Evolutionary conservation across 2,113 vertebrate genomes (phyloP).

Genomic region (Vicugna pacos): DNA sequence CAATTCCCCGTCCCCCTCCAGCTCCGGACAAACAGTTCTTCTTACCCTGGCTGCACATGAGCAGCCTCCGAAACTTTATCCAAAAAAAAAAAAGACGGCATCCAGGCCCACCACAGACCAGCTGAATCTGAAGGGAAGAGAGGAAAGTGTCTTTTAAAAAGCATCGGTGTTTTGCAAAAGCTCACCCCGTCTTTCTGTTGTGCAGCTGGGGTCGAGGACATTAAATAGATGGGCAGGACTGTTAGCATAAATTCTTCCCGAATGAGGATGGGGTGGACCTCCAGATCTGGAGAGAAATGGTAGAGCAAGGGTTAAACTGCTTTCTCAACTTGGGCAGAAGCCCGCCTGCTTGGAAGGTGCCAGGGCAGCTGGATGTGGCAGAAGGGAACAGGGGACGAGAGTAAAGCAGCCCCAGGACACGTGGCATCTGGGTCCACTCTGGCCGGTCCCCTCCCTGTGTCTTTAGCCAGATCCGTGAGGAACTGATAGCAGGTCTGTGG

Average conservation of each 20-base stretch:
- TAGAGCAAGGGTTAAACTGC: too few species aligned
- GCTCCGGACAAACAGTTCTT: neutral
- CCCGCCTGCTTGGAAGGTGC: neutral
- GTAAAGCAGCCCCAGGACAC: fast-evolving
- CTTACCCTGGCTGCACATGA: neutral
- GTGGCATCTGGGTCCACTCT: fast-evolving
- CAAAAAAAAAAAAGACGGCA: neutral
- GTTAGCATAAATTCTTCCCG: neutral
- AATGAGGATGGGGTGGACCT: fast-evolving
- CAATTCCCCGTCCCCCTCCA: neutral
- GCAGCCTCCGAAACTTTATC: neutral
- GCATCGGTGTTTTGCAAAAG: neutral
- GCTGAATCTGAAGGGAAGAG: neutral
- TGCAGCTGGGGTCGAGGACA: too few species aligned
- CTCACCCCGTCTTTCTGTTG: fast-evolving
- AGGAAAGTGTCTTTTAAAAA: neutral
- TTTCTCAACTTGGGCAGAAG: fast-evolving
- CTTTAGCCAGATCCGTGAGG: neutral
- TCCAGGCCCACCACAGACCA: fast-evolving
- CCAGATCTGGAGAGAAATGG: too few species aligned
- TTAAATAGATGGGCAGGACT: fast-evolving
- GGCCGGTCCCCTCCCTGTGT: fast-evolving
- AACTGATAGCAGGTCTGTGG: neutral
- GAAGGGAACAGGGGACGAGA: too few species aligned
- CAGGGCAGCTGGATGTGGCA: fast-evolving